A percentile compares a stretch with the other conserved stretches of the same genome.
These are phyloP conservation scores for Drosophila miranda DNA, from an alignment of 1,140 invertebrate species.

Conservation along the genomic window DNA sequence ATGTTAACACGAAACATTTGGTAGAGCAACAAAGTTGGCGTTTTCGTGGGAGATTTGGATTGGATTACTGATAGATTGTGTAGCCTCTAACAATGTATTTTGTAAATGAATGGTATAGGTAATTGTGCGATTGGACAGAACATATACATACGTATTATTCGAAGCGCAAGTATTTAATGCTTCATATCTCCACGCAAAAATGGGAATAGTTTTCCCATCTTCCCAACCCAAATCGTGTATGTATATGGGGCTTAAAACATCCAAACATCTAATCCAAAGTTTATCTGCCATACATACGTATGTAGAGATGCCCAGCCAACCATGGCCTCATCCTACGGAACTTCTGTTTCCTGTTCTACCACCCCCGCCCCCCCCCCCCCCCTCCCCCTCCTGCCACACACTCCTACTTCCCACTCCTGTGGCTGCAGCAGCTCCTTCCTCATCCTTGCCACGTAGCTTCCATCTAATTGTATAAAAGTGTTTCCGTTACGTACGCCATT, in stretches of 20 bases:
- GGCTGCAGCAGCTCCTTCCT: constrained; percentile 10
- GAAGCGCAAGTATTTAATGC: too few relatives aligned
- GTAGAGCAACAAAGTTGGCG: constrained; percentile 15
- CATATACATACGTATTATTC: too few relatives aligned
- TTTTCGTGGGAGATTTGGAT: too few relatives aligned
- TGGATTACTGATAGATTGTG: background rate
- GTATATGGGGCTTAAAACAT: background rate
- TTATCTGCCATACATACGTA: constrained; percentile 16
- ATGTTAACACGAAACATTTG: constrained; percentile 49
- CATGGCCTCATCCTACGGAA: background rate
- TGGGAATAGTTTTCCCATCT: background rate
- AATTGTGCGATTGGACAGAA: too few relatives aligned
- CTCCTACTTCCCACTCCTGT: background rate
- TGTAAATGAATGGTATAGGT: background rate
- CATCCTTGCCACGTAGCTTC: constrained; percentile 61
- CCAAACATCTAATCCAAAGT: background rate
- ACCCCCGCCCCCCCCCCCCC: background rate
- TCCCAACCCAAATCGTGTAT: too few relatives aligned
- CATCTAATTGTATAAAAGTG: constrained; percentile 79
- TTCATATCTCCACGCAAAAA: too few relatives aligned
- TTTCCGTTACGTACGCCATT: constrained; percentile 79
- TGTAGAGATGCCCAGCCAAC: constrained; percentile 6
- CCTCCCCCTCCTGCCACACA: background rate
- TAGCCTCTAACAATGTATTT: background rate
- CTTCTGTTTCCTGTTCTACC: too few relatives aligned